Evolutionary conservation across 92 coral and sea anemone species (phyloP).

Genomic region (Palythoa grandiflora): DNA sequence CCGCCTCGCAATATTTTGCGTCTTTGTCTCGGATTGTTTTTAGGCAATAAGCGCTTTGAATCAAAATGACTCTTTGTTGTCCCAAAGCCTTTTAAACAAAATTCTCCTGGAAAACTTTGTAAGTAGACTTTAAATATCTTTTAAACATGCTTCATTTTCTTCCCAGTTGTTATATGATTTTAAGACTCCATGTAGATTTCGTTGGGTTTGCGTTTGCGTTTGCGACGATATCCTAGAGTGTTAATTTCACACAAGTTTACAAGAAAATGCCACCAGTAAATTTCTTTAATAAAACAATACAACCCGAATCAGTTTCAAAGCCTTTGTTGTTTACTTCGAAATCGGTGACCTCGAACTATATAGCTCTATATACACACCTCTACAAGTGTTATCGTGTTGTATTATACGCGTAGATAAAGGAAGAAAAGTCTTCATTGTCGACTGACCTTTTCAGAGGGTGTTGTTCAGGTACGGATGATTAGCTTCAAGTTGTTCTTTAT

Average conservation of each 20-base stretch:
- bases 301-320: not conserved
- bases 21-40: no score
- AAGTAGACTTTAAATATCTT: no score
- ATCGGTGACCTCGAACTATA: not conserved
- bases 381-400: not conserved
- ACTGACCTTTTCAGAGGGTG: constrained; percentile 5
- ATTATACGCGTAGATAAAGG: not conserved
- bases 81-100: no score
- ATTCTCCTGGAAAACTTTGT: no score
- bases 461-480: not conserved
- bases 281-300: not conserved
- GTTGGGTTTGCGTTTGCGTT: no score
- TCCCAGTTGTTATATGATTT: no score
- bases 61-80: no score
- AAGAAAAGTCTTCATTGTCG: not conserved
- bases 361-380: not conserved
- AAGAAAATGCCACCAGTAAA: constrained; percentile 16
- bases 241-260: not conserved
- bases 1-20: no score
- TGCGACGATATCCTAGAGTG: not conserved
- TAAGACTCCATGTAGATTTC: not conserved
- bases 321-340: not conserved
- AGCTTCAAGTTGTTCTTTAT: not conserved
- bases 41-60: no score
- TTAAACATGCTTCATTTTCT: no score